Evolutionary conservation across 2,888 invertebrate genomes (phyloP), one percentile per base, ranked within the genome.

Genomic region (Hemistola chrysoprasaria): DNA sequence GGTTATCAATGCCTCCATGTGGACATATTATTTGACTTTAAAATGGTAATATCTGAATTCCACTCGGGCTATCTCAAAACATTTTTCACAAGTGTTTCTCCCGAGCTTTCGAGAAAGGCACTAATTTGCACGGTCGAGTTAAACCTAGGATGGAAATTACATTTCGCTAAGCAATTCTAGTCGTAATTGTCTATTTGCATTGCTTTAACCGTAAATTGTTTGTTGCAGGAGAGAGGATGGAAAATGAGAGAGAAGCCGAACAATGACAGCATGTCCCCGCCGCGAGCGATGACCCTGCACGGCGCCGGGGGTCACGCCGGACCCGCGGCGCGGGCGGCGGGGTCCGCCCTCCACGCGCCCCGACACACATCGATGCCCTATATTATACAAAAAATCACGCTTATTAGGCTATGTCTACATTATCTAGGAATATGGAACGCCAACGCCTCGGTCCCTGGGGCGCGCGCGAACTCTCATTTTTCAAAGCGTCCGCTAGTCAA

Each of bases 401-500:
- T 85, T 82, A 81, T 81, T 84, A 85, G 84, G 80, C 75, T 85
- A 83, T 85, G 72, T 77, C 74, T 87, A 74, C 81, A 80, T 69
- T 78, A 71, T 59, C 66, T 83, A 66, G 69, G 73, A 70, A 78
- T 81, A 74, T 71, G 71, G 62, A 72, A 65, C 56, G 62, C 65
- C 53, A 53, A 60, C 60, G 62, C 68, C 51, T 66, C 66, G 43
- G 52, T 78, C 44, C 69, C 78, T 52, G 70, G 79, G 46, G 59
- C 73, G 70, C 75, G 75, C 56, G 71, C 74, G 68, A 81, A 82
- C 81, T 73, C 72, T 65, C 74, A 77, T 78, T 78, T 84, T 79
- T 76, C 85, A 86, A 87, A 87, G 77, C 85, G 85, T 73, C 86
- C 88, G 62, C 78, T 84, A 76, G 87, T 88, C 67, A 88, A 87